A percentile compares a stretch with the other conserved stretches of the same genome.
phyloP scores from a whole-genome alignment of 2,113 vertebrate species.

The Pimephales promelas region DNA sequence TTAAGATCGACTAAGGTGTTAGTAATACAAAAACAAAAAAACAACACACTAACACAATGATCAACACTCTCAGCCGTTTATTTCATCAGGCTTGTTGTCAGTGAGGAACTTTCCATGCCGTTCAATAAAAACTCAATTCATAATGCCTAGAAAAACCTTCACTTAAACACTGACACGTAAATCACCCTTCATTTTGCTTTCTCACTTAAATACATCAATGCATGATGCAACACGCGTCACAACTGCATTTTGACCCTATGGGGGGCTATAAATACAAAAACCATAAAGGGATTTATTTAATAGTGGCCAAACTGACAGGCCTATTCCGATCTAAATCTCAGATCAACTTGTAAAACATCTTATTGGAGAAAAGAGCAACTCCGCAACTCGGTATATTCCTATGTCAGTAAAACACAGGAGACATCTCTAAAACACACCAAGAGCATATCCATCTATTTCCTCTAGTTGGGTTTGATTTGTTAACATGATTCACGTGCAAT shows the following conservation, averaged over 20 bases:
- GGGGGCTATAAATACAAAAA: not conserved
- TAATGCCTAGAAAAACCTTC: not conserved
- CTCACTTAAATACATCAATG: not conserved
- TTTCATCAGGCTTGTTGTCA: not conserved
- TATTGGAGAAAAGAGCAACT: not conserved
- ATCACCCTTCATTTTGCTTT: not conserved
- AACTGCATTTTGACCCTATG: not conserved
- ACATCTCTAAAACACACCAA: not conserved
- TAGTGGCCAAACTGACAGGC: not conserved
- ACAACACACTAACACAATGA: not conserved
- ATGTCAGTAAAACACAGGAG: not conserved
- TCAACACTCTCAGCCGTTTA: not conserved
- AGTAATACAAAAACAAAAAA: not conserved
- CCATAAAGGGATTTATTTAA: not conserved
- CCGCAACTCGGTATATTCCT: not conserved
- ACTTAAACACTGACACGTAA: not conserved
- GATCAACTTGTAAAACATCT: not conserved
- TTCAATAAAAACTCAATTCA: slow-evolving; percentile 14
- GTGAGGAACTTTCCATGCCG: not conserved
- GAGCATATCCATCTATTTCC: not conserved
- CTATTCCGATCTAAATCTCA: not conserved
- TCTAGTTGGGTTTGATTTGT: not conserved
- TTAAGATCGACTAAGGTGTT: not conserved
- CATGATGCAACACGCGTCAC: not conserved
- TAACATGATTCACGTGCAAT: not conserved